These are phyloP conservation scores for Tethya wilhelma DNA, from an alignment of 37 sponge, comb jelly and placozoan species.

Conservation along the genomic window DNA sequence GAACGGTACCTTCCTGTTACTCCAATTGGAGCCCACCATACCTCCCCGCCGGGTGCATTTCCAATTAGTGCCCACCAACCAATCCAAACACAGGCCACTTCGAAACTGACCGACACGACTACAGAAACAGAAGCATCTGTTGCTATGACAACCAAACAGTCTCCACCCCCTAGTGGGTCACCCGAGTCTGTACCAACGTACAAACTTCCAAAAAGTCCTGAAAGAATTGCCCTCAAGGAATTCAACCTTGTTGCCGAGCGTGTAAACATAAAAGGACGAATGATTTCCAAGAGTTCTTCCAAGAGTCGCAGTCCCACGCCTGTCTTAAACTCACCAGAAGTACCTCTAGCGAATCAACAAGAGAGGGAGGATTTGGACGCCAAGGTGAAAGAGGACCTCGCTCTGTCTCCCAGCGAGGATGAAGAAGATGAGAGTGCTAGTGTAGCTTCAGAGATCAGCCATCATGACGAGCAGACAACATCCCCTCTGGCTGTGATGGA, in stretches of 20 bases:
- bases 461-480: no score
- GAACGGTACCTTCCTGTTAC: no score
- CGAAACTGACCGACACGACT: neutral
- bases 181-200: neutral
- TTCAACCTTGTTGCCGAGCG: neutral
- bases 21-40: conserved; percentile 7
- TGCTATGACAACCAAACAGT: neutral
- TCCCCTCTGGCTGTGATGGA: no score
- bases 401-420: no score
- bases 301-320: no score
- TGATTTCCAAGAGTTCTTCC: neutral
- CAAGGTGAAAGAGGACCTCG: no score
- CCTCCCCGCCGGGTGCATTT: neutral
- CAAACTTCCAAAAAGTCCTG: neutral
- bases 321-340: no score
- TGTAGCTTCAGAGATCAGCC: no score
- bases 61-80: neutral
- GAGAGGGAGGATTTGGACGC: no score
- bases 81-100: neutral
- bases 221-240: neutral
- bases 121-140: neutral
- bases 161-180: neutral
- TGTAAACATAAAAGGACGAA: neutral
- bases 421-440: no score
- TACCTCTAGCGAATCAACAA: no score